These are phyloP conservation scores for Cydia fagiglandana DNA, from an alignment of 1,140 invertebrate genomes.

Conservation along the genomic window DNA sequence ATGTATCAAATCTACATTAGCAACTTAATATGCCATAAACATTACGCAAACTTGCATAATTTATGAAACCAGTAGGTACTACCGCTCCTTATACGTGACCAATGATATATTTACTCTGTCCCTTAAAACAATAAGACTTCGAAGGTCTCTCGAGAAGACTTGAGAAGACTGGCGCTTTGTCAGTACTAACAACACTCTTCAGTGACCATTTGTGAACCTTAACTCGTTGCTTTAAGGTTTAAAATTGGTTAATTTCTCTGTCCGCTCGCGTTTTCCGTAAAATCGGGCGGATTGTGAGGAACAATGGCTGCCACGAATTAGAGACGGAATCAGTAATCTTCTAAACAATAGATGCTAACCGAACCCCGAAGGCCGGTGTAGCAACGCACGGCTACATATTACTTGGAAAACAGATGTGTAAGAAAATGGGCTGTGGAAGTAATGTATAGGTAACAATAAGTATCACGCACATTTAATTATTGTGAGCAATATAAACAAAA, in stretches of 20 bases:
- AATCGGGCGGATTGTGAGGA: slow-evolving; percentile 14
- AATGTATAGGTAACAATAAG: too few relatives aligned
- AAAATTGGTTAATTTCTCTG: not conserved
- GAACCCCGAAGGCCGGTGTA: slow-evolving; percentile 26
- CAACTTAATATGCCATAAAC: not conserved
- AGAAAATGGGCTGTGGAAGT: not conserved
- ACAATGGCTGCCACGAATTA: slow-evolving; percentile 23
- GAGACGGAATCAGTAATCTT: slow-evolving; percentile 32
- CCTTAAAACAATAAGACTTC: not conserved
- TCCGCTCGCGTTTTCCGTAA: not conserved
- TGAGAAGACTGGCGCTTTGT: not conserved
- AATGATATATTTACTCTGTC: not conserved
- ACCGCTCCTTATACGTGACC: slow-evolving; percentile 1
- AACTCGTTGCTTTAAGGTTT: not conserved
- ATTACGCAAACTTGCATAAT: slow-evolving; percentile 3
- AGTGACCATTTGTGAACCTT: not conserved
- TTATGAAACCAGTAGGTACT: not conserved
- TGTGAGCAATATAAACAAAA: too few relatives aligned
- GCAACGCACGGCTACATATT: slow-evolving; percentile 12
- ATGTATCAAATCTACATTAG: not conserved
- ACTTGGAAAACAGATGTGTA: slow-evolving; percentile 14
- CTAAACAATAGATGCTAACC: slow-evolving; percentile 27
- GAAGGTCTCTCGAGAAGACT: not conserved
- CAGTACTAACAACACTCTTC: not conserved
- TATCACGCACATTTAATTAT: too few relatives aligned